Conservation (phyloP, 2,797 vertebrate genomes). For the Euthynnus affinis region DNA sequence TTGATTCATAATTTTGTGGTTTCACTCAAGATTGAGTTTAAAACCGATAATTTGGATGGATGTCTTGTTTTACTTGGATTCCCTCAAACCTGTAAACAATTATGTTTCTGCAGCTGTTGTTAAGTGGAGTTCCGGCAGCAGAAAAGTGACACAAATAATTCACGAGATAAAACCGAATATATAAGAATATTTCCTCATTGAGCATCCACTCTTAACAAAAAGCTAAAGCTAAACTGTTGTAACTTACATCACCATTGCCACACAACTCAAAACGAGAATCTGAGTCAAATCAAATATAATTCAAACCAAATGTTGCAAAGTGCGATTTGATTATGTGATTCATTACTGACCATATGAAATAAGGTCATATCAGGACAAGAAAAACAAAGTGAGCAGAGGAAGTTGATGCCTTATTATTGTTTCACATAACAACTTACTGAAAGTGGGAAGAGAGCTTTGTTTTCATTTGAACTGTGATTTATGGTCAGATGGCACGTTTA, state of each 20-base stretch:
- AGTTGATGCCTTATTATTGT: not conserved
- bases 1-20: not conserved
- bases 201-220: not conserved
- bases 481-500: not conserved
- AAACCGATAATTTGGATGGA: not conserved
- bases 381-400: conserved; percentile 14
- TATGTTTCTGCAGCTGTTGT: not conserved
- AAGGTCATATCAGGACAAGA: not conserved
- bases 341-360: not conserved
- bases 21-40: conserved; percentile 1
- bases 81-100: not conserved
- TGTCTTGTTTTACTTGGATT: not conserved
- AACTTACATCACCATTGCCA: not conserved
- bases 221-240: not conserved
- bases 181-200: not conserved
- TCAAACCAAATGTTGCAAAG: not conserved
- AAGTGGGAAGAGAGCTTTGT: not conserved
- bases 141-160: not conserved
- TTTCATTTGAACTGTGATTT: not conserved
- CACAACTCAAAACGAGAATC: too few species aligned
- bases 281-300: not conserved
- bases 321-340: not conserved
- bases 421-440: not conserved
- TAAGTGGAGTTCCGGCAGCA: not conserved
- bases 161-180: not conserved